A percentile compares a stretch with the other conserved stretches of the same genome.
These are phyloP conservation scores for Rhodeus uyekii DNA, from an alignment of 2,797 vertebrate species.

Conservation along the genomic window DNA sequence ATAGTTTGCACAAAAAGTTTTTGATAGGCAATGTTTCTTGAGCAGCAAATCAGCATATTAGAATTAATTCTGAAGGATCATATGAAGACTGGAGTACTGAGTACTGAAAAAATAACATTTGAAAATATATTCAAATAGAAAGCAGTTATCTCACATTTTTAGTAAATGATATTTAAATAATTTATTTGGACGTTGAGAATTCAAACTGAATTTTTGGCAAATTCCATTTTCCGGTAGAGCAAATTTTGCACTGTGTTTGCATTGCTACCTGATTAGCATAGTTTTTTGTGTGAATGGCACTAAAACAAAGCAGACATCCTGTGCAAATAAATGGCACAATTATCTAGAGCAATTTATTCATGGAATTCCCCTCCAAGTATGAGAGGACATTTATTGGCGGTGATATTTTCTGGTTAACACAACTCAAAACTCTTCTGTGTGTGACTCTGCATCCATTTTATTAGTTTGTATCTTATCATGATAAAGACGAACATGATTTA, in stretches of 20 bases:
- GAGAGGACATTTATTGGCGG: neutral
- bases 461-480: slow-evolving; percentile 21
- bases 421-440: slow-evolving; percentile 6
- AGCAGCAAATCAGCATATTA: neutral
- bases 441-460: slow-evolving; percentile 15
- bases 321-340: neutral
- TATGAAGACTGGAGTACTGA: neutral
- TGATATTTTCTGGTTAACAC: neutral
- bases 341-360: neutral
- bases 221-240: too few species aligned
- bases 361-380: neutral
- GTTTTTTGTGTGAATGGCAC: neutral
- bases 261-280: neutral
- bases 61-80: neutral
- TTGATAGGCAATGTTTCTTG: neutral
- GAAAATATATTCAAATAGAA: neutral
- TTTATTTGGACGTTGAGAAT: neutral
- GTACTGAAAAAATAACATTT: neutral
- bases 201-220: neutral
- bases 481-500: slow-evolving; percentile 18
- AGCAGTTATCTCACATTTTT: neutral
- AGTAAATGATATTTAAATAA: too few species aligned
- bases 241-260: neutral
- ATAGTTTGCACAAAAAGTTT: neutral
- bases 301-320: neutral